Evolutionary conservation across 2,888 invertebrate genomes (phyloP).

Genomic region (Epiblema foenella): DNA sequence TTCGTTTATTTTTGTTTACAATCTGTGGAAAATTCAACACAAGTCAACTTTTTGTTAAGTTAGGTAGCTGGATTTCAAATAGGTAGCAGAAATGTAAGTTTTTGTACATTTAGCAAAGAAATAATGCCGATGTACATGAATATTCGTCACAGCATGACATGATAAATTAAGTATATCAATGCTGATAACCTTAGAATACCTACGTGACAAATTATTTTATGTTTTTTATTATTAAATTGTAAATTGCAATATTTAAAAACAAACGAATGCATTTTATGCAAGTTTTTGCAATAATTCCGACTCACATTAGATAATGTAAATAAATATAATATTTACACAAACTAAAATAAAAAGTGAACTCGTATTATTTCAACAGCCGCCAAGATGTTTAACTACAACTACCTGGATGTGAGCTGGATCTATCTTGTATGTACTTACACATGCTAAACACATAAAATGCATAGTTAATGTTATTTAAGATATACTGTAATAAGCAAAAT

Average conservation of each 20-base stretch:
- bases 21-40: constrained; percentile 65
- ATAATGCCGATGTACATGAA: constrained; percentile 1
- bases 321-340: too few relatives aligned
- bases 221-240: too few relatives aligned
- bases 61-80: constrained; percentile 63
- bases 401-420: too few relatives aligned
- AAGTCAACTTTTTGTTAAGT: constrained; percentile 66
- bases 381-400: too few relatives aligned
- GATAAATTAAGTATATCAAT: background rate
- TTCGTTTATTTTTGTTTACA: constrained; percentile 71
- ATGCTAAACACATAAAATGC: background rate
- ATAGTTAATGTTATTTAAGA: background rate
- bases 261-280: too few relatives aligned
- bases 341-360: too few relatives aligned
- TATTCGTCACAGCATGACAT: background rate
- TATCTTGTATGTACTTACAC: too few relatives aligned
- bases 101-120: constrained; percentile 58
- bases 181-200: background rate
- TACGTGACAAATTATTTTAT: too few relatives aligned
- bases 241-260: too few relatives aligned
- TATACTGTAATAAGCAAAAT: background rate
- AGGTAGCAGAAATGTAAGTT: constrained; percentile 64
- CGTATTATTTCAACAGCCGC: too few relatives aligned
- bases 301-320: too few relatives aligned
- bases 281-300: too few relatives aligned